phyloP scores from a whole-genome alignment of 2,888 invertebrate species.

The Melieria crassipennis region DNA sequence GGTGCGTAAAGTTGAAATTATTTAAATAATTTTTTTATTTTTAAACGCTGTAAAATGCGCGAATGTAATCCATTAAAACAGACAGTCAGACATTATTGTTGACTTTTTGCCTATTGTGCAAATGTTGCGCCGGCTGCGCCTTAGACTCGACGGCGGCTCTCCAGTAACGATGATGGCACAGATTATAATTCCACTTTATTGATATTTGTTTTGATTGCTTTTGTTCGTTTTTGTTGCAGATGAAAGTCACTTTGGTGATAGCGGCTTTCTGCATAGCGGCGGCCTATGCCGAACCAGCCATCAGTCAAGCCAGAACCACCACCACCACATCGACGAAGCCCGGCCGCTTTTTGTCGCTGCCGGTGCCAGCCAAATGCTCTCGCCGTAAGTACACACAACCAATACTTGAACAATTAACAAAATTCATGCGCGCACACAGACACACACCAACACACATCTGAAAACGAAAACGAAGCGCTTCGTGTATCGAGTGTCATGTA shows the following conservation, averaged over 20 bases:
- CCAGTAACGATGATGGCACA: neutral
- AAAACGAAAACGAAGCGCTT: too few relatives aligned
- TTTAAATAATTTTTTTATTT: neutral
- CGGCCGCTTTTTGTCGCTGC: conserved; percentile 85
- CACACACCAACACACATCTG: too few relatives aligned
- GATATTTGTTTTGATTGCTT: neutral
- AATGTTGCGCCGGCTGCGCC: too few relatives aligned
- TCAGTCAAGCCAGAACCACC: conserved; percentile 71
- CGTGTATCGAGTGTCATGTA: too few relatives aligned
- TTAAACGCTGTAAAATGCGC: neutral
- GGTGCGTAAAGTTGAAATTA: neutral
- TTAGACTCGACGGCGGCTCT: too few relatives aligned
- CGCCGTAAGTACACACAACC: conserved; percentile 75
- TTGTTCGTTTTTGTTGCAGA: conserved; percentile 67
- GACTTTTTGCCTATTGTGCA: too few relatives aligned
- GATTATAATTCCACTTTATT: neutral
- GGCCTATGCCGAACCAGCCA: conserved; percentile 71
- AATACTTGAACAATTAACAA: neutral
- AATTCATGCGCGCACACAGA: too few relatives aligned
- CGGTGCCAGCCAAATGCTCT: conserved; percentile 83
- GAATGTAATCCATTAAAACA: neutral
- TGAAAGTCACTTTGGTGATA: conserved; percentile 77
- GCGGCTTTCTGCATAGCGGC: conserved; percentile 68
- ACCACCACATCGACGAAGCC: conserved; percentile 74
- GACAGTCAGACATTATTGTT: too few relatives aligned